Evolutionary conservation across 2,113 vertebrate genomes (phyloP).

Genomic region (Zingel zingel): DNA sequence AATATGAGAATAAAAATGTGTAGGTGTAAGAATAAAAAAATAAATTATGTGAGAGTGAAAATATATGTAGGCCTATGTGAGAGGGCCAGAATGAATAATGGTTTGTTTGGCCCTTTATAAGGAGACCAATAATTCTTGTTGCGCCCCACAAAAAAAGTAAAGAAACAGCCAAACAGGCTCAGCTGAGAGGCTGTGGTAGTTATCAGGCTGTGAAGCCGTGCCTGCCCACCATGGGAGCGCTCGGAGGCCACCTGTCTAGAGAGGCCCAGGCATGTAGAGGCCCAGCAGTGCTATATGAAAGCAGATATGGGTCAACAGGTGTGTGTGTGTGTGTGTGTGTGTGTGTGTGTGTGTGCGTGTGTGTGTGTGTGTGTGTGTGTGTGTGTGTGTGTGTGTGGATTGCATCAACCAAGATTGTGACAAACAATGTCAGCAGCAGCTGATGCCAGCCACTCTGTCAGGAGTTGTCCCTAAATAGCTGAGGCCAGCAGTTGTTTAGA

Average conservation of each 20-base stretch:
- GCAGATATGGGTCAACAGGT: conserved; percentile 85
- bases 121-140: neutral
- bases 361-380: conserved; percentile 54
- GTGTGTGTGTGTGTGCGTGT: conserved; percentile 55
- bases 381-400: conserved; percentile 52
- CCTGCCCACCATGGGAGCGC: conserved; percentile 42
- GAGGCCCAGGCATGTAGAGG: conserved; percentile 56
- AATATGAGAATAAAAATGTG: too few species aligned
- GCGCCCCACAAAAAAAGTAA: neutral
- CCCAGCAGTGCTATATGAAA: conserved; percentile 79
- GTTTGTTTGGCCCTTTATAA: too few species aligned
- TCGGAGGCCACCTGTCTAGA: conserved; percentile 79
- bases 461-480: conserved; percentile 82
- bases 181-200: conserved; percentile 24
- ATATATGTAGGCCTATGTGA: too few species aligned
- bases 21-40: too few species aligned
- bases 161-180: neutral
- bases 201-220: conserved; percentile 40
- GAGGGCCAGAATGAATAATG: too few species aligned
- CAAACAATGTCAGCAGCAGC: conserved; percentile 76
- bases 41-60: too few species aligned
- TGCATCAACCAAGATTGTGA: conserved; percentile 59
- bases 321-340: conserved; percentile 47
- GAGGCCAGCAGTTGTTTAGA: conserved; percentile 76
- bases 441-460: conserved; percentile 74